Evolutionary conservation across 2,888 invertebrate species (phyloP).

Genomic region (Melieria picta): DNA sequence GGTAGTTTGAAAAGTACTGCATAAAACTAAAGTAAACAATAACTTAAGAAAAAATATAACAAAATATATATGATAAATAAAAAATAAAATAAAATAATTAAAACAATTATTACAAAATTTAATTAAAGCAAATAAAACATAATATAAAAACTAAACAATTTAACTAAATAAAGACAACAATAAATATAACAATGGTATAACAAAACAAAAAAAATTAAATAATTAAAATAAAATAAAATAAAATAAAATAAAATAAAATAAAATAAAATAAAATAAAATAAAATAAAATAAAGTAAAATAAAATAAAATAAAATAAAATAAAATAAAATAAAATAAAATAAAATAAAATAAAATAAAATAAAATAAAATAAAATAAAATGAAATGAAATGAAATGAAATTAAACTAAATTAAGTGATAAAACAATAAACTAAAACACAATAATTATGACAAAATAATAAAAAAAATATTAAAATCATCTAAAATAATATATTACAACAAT

Average conservation of each 20-base stretch:
- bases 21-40: too few relatives aligned
- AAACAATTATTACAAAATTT: too few relatives aligned
- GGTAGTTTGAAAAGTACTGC: too few relatives aligned
- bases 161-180: too few relatives aligned
- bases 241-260: conserved; percentile 20
- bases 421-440: not conserved
- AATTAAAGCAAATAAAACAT: too few relatives aligned
- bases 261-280: conserved; percentile 1
- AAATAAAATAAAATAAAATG: conserved; percentile 20
- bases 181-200: too few relatives aligned
- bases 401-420: not conserved
- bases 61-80: conserved; percentile 40
- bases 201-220: conserved; percentile 43
- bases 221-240: conserved; percentile 30
- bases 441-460: not conserved
- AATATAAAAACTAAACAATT: too few relatives aligned
- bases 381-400: conserved; percentile 6
- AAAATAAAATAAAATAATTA: conserved; percentile 31
- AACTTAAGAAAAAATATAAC: not conserved
- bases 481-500: too few relatives aligned
- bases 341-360: conserved; percentile 33
- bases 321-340: conserved; percentile 13
- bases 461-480: not conserved
- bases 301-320: conserved; percentile 17
- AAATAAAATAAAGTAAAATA: not conserved